These are phyloP conservation scores for Sebastes iracundus DNA, from an alignment of 2,797 vertebrate species.

Conservation along the genomic window DNA sequence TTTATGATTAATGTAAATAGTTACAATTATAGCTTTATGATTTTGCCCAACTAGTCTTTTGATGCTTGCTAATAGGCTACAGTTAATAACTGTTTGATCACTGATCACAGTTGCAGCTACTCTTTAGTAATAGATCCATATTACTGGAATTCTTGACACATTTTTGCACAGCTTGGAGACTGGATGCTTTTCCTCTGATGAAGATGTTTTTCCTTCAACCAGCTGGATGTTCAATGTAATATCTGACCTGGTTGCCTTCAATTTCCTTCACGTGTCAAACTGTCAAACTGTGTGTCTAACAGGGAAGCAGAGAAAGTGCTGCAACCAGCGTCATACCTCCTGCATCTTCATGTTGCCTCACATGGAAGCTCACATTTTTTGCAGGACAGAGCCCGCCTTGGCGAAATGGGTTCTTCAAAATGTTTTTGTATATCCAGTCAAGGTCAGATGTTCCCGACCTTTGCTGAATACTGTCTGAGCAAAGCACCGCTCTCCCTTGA, in stretches of 20 bases:
- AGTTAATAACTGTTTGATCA: not conserved
- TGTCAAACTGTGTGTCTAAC: not conserved
- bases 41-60: not conserved
- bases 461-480: constrained; percentile 25
- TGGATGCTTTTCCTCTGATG: not conserved
- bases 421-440: constrained; percentile 31
- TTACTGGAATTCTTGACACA: not conserved
- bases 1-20: constrained; percentile 12
- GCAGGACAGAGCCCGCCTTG: not conserved
- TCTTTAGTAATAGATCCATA: not conserved
- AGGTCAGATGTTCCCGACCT: constrained; percentile 27
- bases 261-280: not conserved
- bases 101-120: not conserved
- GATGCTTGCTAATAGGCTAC: not conserved
- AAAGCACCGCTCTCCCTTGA: constrained; percentile 27
- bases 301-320: not conserved
- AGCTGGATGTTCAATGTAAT: not conserved
- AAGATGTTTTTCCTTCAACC: not conserved
- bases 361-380: constrained; percentile 21
- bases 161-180: not conserved
- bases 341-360: constrained; percentile 3
- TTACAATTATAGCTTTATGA: not conserved
- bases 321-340: not conserved
- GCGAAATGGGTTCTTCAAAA: constrained; percentile 17
- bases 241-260: not conserved